Conservation (phyloP, 53 echinoderm and acorn worm species). For the Luidia sarsii region DNA sequence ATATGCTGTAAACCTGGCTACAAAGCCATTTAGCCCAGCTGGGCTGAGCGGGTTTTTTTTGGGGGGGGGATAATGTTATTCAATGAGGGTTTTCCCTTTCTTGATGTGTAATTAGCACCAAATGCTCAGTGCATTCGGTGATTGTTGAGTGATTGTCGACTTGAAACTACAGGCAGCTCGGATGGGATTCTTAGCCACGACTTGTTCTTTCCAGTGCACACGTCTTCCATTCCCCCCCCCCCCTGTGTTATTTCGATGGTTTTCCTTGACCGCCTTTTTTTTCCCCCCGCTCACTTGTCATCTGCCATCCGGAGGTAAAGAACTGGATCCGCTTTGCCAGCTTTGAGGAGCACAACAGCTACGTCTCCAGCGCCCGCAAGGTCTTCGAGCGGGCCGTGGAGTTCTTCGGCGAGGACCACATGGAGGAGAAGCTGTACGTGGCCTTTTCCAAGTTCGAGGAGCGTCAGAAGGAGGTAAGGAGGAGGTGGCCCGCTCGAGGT, state of each 20-base stretch:
- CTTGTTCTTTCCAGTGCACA: background rate
- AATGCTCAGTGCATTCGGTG: no score
- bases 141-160: no score
- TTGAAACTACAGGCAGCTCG: no score
- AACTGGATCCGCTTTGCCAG: slow-evolving; percentile 94
- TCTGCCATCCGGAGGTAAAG: slow-evolving; percentile 94
- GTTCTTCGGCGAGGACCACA: slow-evolving; percentile 95
- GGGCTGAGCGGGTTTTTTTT: no score
- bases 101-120: no score
- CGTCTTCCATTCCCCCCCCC: background rate
- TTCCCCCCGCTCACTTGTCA: slow-evolving; percentile 83
- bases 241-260: background rate
- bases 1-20: no score
- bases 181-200: no score
- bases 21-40: no score
- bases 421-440: slow-evolving; percentile 97
- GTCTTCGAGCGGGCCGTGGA: slow-evolving; percentile 91
- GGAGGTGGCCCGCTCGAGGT: background rate
- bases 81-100: no score
- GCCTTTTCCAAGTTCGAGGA: slow-evolving; percentile 98
- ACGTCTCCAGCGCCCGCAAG: slow-evolving; percentile 60
- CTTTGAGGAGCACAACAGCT: slow-evolving; percentile 90
- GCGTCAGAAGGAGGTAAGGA: slow-evolving; percentile 92
- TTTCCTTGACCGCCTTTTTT: slow-evolving; percentile 31
- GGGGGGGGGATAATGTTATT: no score